Conservation (phyloP, 2,113 vertebrate genomes). For the Apteryx mantelli region DNA sequence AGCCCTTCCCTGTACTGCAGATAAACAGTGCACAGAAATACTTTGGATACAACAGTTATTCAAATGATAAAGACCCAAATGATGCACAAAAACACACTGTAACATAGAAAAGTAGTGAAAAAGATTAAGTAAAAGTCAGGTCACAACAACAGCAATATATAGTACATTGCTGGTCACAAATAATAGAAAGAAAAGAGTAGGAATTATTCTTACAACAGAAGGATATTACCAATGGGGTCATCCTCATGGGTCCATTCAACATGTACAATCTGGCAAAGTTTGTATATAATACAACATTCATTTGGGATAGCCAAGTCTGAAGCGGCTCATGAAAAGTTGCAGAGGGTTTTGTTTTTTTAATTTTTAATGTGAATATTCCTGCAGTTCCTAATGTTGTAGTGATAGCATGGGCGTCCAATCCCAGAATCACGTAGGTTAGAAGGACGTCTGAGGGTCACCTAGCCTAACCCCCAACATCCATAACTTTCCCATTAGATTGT, state of each 20-base stretch:
- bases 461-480: background rate
- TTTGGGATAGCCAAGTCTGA: background rate
- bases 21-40: background rate
- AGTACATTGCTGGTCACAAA: background rate
- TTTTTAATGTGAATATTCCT: background rate
- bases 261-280: background rate
- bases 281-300: background rate
- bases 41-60: background rate
- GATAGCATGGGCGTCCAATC: background rate
- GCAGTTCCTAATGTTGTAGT: background rate
- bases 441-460: background rate
- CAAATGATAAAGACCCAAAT: background rate
- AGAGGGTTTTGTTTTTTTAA: background rate
- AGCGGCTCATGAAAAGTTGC: background rate
- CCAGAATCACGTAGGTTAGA: background rate
- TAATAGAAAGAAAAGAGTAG: background rate
- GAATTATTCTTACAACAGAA: background rate
- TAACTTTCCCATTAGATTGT: background rate
- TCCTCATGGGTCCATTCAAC: background rate
- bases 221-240: background rate
- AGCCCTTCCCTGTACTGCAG: background rate
- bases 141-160: background rate
- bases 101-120: background rate
- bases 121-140: background rate
- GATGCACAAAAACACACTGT: background rate